These are phyloP conservation scores for Erpetoichthys calabaricus DNA, from an alignment of 2,797 vertebrate species.

Conservation along the genomic window DNA sequence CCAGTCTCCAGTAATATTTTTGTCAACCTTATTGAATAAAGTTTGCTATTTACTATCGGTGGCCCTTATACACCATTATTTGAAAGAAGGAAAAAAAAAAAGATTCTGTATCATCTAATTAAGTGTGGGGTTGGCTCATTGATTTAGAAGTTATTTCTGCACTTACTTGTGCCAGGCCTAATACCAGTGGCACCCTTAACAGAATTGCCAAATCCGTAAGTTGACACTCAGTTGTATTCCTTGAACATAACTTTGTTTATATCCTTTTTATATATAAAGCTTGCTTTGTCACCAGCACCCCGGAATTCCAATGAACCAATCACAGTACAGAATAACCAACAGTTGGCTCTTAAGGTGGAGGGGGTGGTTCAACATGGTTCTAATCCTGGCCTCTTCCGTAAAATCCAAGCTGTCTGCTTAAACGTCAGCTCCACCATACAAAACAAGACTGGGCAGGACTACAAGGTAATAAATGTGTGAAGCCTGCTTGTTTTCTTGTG, in stretches of 20 bases:
- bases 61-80: neutral
- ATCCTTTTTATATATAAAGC: slow-evolving; percentile 35
- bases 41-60: slow-evolving; percentile 1
- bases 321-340: slow-evolving; percentile 84
- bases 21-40: too few relatives aligned
- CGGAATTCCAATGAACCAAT: slow-evolving; percentile 84
- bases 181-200: neutral
- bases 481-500: slow-evolving; percentile 1
- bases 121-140: neutral
- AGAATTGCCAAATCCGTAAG: too few relatives aligned
- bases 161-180: neutral
- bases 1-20: too few relatives aligned
- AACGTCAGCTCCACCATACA: slow-evolving; percentile 83
- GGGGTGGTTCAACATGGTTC: slow-evolving; percentile 92
- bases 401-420: slow-evolving; percentile 87
- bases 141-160: too few relatives aligned
- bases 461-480: slow-evolving; percentile 53
- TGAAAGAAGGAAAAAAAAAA: neutral
- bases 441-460: slow-evolving; percentile 77
- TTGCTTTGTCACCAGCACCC: slow-evolving; percentile 85
- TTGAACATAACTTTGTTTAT: too few relatives aligned
- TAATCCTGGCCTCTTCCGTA: slow-evolving; percentile 85
- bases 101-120: neutral
- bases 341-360: slow-evolving; percentile 86
- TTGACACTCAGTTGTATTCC: too few relatives aligned